A percentile compares a stretch with the other conserved stretches of the same genome.
Conservation (phyloP, 2,888 invertebrate species). For the Tetranychus truncatus region DNA sequence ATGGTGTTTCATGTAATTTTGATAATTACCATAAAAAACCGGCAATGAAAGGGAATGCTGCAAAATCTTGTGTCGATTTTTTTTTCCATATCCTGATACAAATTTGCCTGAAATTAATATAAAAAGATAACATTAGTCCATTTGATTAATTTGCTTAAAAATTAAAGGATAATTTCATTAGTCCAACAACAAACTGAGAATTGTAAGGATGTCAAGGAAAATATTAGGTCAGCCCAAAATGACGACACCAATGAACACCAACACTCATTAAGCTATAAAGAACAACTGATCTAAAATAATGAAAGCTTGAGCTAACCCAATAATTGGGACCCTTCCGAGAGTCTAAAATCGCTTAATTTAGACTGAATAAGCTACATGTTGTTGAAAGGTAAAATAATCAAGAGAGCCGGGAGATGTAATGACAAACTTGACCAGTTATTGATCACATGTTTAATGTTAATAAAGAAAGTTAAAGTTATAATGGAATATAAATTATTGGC, state of each 20-base stretch:
- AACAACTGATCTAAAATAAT: too few relatives aligned
- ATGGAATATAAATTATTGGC: constrained; percentile 10
- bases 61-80: constrained; percentile 54
- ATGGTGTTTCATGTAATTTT: too few relatives aligned
- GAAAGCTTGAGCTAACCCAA: too few relatives aligned
- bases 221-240: too few relatives aligned
- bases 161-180: neutral
- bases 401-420: too few relatives aligned
- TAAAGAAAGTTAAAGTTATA: neutral
- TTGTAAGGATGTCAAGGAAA: too few relatives aligned
- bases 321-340: too few relatives aligned
- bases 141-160: neutral
- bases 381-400: too few relatives aligned
- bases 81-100: constrained; percentile 55
- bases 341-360: too few relatives aligned
- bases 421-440: neutral
- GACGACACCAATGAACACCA: too few relatives aligned
- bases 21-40: constrained; percentile 49
- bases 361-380: too few relatives aligned
- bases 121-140: constrained; percentile 19
- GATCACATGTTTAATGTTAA: neutral
- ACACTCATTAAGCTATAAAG: too few relatives aligned
- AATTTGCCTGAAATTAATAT: constrained; percentile 44
- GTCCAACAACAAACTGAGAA: neutral
- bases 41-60: constrained; percentile 55